phyloP scores from a whole-genome alignment of 2,113 vertebrate genomes.

The Excalfactoria chinensis region DNA sequence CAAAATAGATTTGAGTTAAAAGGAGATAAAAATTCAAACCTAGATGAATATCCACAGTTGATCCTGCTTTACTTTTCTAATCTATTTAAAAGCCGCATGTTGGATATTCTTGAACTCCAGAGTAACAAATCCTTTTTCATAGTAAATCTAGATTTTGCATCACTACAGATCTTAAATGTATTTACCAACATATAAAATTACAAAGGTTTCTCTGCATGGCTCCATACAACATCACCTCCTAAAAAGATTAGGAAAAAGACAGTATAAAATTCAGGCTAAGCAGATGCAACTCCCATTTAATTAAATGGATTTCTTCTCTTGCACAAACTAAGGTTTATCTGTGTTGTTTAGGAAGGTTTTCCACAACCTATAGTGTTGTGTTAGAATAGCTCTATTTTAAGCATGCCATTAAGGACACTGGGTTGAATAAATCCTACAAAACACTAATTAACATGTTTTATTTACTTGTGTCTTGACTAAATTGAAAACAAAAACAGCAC shows the following conservation, averaged over 20 bases:
- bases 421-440: background rate
- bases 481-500: background rate
- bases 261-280: background rate
- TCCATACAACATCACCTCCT: background rate
- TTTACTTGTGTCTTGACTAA: conserved; percentile 1
- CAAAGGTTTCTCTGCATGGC: background rate
- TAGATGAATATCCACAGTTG: background rate
- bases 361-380: fast-evolving
- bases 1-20: background rate
- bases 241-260: background rate
- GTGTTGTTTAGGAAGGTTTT: background rate
- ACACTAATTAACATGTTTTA: background rate
- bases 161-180: background rate
- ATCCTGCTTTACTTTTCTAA: background rate
- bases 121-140: fast-evolving
- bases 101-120: background rate
- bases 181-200: background rate
- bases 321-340: background rate
- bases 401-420: background rate
- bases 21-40: background rate
- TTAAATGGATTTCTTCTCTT: background rate
- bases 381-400: background rate
- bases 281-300: background rate
- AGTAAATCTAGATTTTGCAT: background rate
- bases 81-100: fast-evolving